Conservation (phyloP, 1,140 invertebrate species). For the Ceratina calcarata region DNA sequence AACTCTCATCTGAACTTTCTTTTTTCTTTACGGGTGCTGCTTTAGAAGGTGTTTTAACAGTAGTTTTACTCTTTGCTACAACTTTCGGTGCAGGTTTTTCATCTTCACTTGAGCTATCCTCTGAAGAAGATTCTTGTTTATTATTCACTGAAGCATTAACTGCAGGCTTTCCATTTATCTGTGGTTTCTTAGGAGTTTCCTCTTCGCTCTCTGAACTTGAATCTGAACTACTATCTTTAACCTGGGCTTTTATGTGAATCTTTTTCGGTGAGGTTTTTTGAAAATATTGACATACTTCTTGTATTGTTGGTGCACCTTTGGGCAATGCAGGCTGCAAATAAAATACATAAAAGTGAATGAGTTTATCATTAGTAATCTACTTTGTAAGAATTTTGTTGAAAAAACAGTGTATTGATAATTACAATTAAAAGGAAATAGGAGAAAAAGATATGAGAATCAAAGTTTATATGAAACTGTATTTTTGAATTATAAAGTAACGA, state of each 20-base stretch:
- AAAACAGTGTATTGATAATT: not conserved
- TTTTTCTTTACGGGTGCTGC: constrained; percentile 71
- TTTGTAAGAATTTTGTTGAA: not conserved
- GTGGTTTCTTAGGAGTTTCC: constrained; percentile 67
- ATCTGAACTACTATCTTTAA: constrained; percentile 75
- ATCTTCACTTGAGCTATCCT: constrained; percentile 65
- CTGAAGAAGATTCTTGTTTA: constrained; percentile 54
- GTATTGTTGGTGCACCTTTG: constrained; percentile 80
- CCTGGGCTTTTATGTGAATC: constrained; percentile 67
- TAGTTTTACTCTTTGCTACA: constrained; percentile 51
- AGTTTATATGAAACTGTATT: not conserved
- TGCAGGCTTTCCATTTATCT: constrained; percentile 62
- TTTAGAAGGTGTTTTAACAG: constrained; percentile 47
- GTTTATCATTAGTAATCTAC: not conserved
- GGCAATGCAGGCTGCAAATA: constrained; percentile 75
- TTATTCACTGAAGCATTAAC: constrained; percentile 38
- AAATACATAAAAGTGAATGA: constrained; percentile 9
- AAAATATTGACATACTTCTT: constrained; percentile 79
- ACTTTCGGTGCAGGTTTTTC: constrained; percentile 63
- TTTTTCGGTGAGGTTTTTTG: constrained; percentile 80
- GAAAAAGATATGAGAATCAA: not conserved
- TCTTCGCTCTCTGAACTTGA: constrained; percentile 75
- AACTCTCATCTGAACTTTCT: constrained; percentile 76
- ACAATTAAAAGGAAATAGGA: not conserved
- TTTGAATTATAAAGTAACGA: not conserved